A percentile compares a stretch with the other conserved stretches of the same genome.
Conservation (phyloP, 2,797 vertebrate species). For the Tinamus major region DNA sequence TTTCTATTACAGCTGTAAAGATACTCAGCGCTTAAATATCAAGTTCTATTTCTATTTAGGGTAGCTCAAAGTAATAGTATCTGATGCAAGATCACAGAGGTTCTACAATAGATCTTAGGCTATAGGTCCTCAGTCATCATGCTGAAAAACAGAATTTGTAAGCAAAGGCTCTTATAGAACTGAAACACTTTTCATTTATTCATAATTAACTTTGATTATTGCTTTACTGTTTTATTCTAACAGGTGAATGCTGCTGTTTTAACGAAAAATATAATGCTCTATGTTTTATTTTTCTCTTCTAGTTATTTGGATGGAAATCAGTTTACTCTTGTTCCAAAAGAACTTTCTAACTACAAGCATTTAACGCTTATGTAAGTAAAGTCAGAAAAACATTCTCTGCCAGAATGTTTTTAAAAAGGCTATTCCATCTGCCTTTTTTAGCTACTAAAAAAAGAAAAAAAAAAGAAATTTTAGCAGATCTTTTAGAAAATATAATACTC, state of each 20-base stretch:
- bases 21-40: neutral
- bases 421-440: constrained; percentile 1
- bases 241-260: neutral
- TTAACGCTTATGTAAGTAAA: constrained; percentile 96
- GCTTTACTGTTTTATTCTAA: neutral
- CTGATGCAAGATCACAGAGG: neutral
- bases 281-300: constrained; percentile 20
- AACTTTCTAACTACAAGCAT: constrained; percentile 96
- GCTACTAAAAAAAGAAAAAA: neutral
- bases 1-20: neutral
- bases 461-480: neutral
- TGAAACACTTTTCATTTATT: neutral
- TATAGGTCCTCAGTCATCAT: neutral
- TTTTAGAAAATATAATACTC: neutral
- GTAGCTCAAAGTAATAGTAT: neutral
- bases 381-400: neutral
- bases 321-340: constrained; percentile 94
- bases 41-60: neutral
- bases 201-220: neutral
- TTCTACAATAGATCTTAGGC: neutral
- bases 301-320: constrained; percentile 98
- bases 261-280: neutral
- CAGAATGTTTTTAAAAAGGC: neutral
- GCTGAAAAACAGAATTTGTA: neutral
- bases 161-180: neutral